Evolutionary conservation across 2,888 invertebrate genomes (phyloP).

Genomic region (Xylocampa areola): DNA sequence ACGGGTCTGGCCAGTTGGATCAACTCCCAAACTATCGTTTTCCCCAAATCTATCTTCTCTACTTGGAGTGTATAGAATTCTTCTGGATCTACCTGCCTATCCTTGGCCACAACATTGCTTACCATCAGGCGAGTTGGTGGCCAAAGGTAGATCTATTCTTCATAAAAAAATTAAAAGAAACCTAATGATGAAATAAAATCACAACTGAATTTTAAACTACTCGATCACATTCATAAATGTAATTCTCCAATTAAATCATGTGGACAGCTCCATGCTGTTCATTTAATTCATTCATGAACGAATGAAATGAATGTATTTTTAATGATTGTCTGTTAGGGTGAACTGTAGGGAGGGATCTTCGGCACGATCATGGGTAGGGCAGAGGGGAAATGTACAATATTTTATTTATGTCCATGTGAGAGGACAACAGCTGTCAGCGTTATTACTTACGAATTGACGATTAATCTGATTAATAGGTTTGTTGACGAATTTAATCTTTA

Average conservation of each 20-base stretch:
- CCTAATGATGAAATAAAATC: background rate
- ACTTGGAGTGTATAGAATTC: too few relatives aligned
- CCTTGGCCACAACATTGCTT: too few relatives aligned
- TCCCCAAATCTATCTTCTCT: too few relatives aligned
- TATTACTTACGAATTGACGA: conserved; percentile 26
- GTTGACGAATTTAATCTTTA: too few relatives aligned
- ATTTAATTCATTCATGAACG: conserved; percentile 8
- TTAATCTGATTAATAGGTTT: too few relatives aligned
- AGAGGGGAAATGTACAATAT: conserved; percentile 32
- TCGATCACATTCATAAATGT: conserved; percentile 13
- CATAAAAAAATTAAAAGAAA: background rate
- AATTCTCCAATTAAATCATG: conserved; percentile 29
- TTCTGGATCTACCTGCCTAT: too few relatives aligned
- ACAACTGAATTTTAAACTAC: background rate
- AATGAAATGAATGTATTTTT: conserved; percentile 50
- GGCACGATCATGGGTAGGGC: conserved; percentile 4
- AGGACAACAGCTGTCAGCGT: conserved; percentile 28
- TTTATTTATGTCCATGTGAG: conserved; percentile 34
- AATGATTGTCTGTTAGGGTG: conserved; percentile 28
- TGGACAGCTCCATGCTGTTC: too few relatives aligned
- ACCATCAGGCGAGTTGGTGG: too few relatives aligned
- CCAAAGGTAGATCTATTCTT: too few relatives aligned
- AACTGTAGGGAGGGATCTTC: conserved; percentile 5
- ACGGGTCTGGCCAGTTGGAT: too few relatives aligned
- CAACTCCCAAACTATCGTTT: too few relatives aligned